Evolutionary conservation across 2,113 vertebrate genomes (phyloP), one percentile per base, ranked within the genome.

Genomic region (Lathamus discolor): DNA sequence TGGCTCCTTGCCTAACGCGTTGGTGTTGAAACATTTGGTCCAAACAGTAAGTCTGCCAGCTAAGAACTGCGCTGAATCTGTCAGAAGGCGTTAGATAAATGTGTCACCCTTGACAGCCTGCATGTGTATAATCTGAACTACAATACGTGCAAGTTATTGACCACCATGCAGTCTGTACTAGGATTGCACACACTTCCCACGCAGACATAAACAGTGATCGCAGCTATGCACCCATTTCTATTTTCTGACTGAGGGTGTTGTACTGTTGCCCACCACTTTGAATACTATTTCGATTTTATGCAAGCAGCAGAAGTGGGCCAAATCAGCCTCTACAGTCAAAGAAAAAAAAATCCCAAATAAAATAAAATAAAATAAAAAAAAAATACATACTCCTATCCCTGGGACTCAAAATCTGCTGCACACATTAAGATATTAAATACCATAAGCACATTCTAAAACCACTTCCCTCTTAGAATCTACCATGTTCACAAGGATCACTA

Each of bases 11-110:
- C 98, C 97, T 74, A 66, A 80, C 10, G 37, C 52, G 75, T 97
- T 97, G 98, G 97, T 97, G 98, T 98, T 97, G 97, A 97, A 98
- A 98, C 97, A 97, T 98, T 96, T 90, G 97, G 97, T 98, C 98
- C 97, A 98, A 98, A 95, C 97, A 98, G 97, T 95, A 94, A 74
- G 97, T 98, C 98, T 98, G 97, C 95, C 86, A 98, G 98, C 97
- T 98, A 98, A 98, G 98, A 97, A 97, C 98, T 98, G 98, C 51
- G 83, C 98, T 98, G 97, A 98, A 98, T 98, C 97, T 97, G 98
- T 98, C 98, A 98, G 91, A 91, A 97, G 97, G 97, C 81, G 95
- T 98, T 94, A 96, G 97, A 97, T 89, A 94, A 96, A 97, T 93
- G 97, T 95, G 95, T 84, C 95, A 97, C 31, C 92, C 82, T 6